Evolutionary conservation across 1,140 invertebrate species (phyloP), one percentile per base, ranked within the genome.

Genomic region (Conopomorpha cramerella): DNA sequence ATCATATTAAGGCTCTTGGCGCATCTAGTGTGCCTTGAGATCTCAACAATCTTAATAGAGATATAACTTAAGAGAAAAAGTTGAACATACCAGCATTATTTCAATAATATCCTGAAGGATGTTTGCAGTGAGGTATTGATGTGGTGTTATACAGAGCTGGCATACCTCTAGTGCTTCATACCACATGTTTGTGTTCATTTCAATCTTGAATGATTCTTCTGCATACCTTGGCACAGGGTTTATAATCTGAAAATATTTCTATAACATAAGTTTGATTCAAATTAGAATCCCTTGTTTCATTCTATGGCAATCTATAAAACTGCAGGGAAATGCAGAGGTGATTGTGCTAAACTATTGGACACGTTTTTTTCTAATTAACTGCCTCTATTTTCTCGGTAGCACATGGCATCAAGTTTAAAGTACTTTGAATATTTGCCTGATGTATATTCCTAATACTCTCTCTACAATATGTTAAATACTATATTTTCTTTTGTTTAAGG

Each of bases 21-120:
- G n/a, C n/a, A n/a, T n/a, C n/a, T n/a, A n/a, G n/a, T n/a, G n/a
- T n/a, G n/a, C n/a, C n/a, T n/a, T n/a, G n/a, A n/a, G n/a, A n/a
- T n/a, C n/a, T n/a, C n/a, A n/a, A n/a, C n/a, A n/a, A n/a, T n/a
- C n/a, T n/a, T n/a, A n/a, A n/a, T n/a, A n/a, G n/a, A n/a, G n/a
- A n/a, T n/a, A n/a, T n/a, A n/a, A n/a, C n/a, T n/a, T n/a, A n/a
- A n/a, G n/a, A n/a, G n/a, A n/a, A n/a, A n/a, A n/a, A n/a, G n/a
- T n/a, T n/a, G n/a, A n/a, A 56, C 28, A 60, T 59, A 78, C 73
- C 56, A 78, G 34, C 16, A 74, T 66, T 33, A 78, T 78, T 54
- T 67, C 59, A 8, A 70, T 49, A 36, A 78, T 43, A 39, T 58
- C 45, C 41, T 53, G 56, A 1, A 76, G 43, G 1, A 71, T 39